Evolutionary conservation across 1,140 invertebrate genomes (phyloP), one percentile per base, ranked within the genome.

Genomic region (Trichomalopsis sarcophagae): DNA sequence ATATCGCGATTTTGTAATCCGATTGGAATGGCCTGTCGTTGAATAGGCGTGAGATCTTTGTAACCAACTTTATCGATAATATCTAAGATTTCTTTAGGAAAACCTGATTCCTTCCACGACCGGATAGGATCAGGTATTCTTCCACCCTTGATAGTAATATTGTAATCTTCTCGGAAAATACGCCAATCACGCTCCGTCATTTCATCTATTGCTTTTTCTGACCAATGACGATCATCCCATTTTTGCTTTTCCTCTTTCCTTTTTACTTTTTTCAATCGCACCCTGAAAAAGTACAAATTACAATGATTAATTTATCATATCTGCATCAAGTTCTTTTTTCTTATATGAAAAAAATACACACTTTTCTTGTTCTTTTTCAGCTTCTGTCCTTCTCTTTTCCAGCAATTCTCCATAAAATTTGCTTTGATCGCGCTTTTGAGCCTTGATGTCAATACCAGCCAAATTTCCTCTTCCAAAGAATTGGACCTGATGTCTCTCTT

Each of bases 121-220:
- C 99, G 94, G 74, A 99, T 96, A 1, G 99, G 99, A 94, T 99
- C 98, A 6, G 99, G 99, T 90, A 99, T 99, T 90, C 96, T 96
- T 0, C 99, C 99, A 85, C 98, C 99, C 93, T 99, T 99, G 75
- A 99, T 98, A 6, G 98, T 97, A 74, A 99, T 99, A 91, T 99
- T 99, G 91, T 99, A 99, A 94, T 99, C 99, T 94, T 99, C 99
- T 86, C 99, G 95, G 90, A 99, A 99, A 89, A 99, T 99, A 91
- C 99, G 95, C 99, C 99, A 99, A 94, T 99, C 99, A 91, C 99
- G 95, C 91, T 99, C 99, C 13, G 97, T 98, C 99, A 99, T 99
- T 93, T 99, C 98, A 78, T 96, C 95, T 0, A 97, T 90, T 14
- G 96, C 95, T 93, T 99, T 99, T 89, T 99, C 98, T 23, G 97